Percentiles rank a stretch among this genome's conserved stretches.
Conservation (phyloP, 2,888 invertebrate genomes). For the Sericinus montela region DNA sequence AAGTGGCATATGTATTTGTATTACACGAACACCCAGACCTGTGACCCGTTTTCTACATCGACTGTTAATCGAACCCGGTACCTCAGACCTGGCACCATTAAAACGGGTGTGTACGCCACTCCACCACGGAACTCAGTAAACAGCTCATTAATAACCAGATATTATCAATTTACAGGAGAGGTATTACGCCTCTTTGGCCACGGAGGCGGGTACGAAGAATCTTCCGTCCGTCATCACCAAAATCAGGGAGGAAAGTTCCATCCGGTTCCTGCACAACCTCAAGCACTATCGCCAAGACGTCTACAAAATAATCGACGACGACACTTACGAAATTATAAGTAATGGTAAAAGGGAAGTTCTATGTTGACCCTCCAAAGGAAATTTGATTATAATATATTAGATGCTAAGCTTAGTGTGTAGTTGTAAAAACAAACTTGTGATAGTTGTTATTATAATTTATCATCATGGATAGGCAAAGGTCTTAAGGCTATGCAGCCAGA, state of each 20-base stretch:
- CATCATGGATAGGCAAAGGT: too few relatives aligned
- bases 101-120: too few relatives aligned
- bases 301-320: constrained; percentile 83
- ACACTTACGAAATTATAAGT: constrained; percentile 76
- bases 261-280: constrained; percentile 81
- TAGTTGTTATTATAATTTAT: too few relatives aligned
- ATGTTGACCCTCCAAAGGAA: constrained; percentile 49
- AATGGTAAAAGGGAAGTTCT: constrained; percentile 63
- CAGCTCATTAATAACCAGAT: too few relatives aligned
- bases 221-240: constrained; percentile 84
- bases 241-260: constrained; percentile 83
- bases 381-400: neutral
- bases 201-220: constrained; percentile 78
- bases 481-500: too few relatives aligned
- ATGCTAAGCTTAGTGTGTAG: too few relatives aligned
- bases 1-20: too few relatives aligned
- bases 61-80: too few relatives aligned
- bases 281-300: constrained; percentile 82
- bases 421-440: neutral
- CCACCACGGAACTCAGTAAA: too few relatives aligned
- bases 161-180: constrained; percentile 65
- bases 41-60: too few relatives aligned
- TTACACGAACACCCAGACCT: too few relatives aligned
- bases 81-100: too few relatives aligned
- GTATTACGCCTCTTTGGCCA: constrained; percentile 85